These are phyloP conservation scores for Atherinomorus stipes DNA, from an alignment of 2,113 vertebrate genomes.

Conservation along the genomic window DNA sequence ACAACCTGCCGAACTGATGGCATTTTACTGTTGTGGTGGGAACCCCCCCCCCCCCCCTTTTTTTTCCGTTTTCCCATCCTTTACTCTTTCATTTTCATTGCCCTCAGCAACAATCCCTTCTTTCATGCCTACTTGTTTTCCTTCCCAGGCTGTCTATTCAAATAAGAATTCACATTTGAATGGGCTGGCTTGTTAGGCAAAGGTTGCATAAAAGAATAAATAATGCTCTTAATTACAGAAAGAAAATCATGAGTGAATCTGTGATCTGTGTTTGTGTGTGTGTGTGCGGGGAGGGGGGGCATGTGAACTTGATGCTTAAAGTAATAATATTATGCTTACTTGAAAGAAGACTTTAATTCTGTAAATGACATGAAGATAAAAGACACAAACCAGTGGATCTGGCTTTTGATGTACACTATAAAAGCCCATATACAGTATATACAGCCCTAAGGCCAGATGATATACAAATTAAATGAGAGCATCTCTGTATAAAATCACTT, in stretches of 20 bases:
- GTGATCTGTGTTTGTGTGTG: background rate
- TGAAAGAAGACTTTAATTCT: conserved; percentile 39
- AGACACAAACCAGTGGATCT: conserved; percentile 7
- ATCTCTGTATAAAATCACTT: background rate
- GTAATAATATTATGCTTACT: conserved; percentile 29
- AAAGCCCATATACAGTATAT: conserved; percentile 3
- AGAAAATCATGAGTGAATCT: conserved; percentile 2
- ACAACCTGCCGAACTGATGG: conserved; percentile 42
- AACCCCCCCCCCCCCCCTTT: conserved; percentile 7
- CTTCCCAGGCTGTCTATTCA: conserved; percentile 43
- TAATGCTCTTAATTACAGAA: conserved; percentile 21
- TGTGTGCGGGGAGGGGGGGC: background rate
- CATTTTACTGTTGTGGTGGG: conserved; percentile 58
- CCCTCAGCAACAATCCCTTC: conserved; percentile 38
- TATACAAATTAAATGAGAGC: background rate
- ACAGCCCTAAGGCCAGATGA: background rate
- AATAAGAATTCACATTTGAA: conserved; percentile 49
- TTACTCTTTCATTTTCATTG: conserved; percentile 7
- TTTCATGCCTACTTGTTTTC: conserved; percentile 34
- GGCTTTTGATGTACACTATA: conserved; percentile 31
- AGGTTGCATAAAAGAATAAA: conserved; percentile 28
- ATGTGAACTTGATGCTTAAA: background rate
- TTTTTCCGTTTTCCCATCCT: conserved; percentile 9
- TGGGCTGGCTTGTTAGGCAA: conserved; percentile 36
- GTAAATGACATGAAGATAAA: conserved; percentile 29